These are phyloP conservation scores for Arenaria interpres DNA, from an alignment of 2,113 vertebrate genomes.

Conservation along the genomic window DNA sequence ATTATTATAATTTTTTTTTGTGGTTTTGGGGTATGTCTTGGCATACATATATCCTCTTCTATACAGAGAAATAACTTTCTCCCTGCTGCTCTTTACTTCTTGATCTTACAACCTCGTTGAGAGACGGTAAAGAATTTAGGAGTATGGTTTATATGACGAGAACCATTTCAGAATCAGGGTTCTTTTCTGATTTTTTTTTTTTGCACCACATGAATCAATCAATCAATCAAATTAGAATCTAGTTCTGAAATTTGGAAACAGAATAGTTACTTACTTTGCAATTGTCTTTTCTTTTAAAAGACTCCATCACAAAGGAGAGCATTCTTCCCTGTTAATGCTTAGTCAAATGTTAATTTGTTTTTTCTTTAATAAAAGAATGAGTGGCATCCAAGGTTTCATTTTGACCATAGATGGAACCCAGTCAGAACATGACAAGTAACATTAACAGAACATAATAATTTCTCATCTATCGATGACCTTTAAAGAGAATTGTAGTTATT, in stretches of 20 bases:
- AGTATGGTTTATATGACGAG: background rate
- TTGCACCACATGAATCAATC: background rate
- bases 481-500: slow-evolving; percentile 80
- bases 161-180: background rate
- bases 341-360: slow-evolving; percentile 21
- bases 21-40: background rate
- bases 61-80: background rate
- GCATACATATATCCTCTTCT: background rate
- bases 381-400: slow-evolving; percentile 12
- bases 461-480: slow-evolving; percentile 82
- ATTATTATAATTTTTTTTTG: too few species aligned
- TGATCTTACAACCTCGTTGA: background rate
- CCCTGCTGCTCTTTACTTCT: background rate
- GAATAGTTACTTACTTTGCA: background rate
- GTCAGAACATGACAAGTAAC: slow-evolving; percentile 68
- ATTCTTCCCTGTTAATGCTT: slow-evolving; percentile 25
- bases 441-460: slow-evolving; percentile 73
- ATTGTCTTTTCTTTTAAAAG: slow-evolving; percentile 1
- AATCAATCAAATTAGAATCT: background rate
- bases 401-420: slow-evolving; percentile 50
- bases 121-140: background rate
- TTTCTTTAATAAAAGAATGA: slow-evolving; percentile 10
- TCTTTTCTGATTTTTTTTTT: background rate
- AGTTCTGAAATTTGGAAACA: background rate
- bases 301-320: background rate